phyloP scores from a whole-genome alignment of 2,113 vertebrate genomes.

The Bettongia penicillata region DNA sequence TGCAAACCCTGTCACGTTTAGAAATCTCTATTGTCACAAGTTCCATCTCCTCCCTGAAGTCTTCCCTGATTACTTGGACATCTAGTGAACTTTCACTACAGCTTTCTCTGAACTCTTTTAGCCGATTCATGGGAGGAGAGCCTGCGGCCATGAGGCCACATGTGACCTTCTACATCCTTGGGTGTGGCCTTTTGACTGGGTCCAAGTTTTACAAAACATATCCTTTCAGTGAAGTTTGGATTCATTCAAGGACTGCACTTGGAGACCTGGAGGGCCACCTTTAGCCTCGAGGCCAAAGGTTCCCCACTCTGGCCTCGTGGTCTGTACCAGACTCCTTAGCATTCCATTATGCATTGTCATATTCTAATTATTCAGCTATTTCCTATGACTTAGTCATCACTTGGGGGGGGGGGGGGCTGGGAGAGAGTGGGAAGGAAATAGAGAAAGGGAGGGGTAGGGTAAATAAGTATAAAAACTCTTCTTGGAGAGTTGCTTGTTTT shows the following conservation, averaged over 20 bases:
- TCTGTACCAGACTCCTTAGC: background rate
- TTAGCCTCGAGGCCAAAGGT: no score
- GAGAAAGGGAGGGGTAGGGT: background rate
- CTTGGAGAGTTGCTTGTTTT: background rate
- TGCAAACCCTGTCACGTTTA: background rate
- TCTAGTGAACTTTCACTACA: background rate
- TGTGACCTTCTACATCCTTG: no score
- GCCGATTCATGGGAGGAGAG: no score
- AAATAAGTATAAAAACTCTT: background rate
- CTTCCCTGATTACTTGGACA: background rate
- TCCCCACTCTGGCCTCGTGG: background rate
- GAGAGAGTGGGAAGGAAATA: background rate
- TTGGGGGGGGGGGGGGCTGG: rapidly evolving
- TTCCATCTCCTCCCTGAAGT: background rate
- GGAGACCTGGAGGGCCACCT: no score
- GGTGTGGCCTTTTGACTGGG: no score
- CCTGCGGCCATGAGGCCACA: no score
- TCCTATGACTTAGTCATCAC: background rate
- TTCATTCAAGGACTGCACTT: no score
- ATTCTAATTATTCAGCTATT: background rate
- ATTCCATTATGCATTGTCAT: background rate
- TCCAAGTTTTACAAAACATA: no score
- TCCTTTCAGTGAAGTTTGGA: no score
- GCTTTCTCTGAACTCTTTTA: background rate
- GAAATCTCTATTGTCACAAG: background rate